phyloP scores from a whole-genome alignment of 2,113 vertebrate species.

The Halichoerus grypus region DNA sequence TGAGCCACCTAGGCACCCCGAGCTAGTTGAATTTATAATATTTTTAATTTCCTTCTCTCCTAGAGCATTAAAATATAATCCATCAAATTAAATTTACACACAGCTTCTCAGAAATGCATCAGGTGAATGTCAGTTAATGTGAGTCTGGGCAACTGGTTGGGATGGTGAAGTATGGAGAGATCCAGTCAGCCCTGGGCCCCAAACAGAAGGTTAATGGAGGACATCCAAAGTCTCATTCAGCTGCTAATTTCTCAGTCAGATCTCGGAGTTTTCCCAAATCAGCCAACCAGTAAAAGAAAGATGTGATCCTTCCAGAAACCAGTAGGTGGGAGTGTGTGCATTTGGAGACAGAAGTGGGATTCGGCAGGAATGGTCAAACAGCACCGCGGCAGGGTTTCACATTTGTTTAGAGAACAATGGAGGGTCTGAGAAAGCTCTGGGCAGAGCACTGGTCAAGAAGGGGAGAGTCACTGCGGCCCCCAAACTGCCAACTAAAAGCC shows the following conservation, averaged over 20 bases:
- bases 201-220: not conserved
- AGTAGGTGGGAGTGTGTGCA: constrained; percentile 41
- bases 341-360: not conserved
- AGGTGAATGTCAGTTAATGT: not conserved
- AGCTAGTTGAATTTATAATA: not conserved
- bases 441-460: not conserved
- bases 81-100: constrained; percentile 22
- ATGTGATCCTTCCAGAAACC: constrained; percentile 51
- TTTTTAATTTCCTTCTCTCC: constrained; percentile 57
- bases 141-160: constrained; percentile 14
- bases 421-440: not conserved
- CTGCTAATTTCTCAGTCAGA: not conserved
- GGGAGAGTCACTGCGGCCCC: not conserved
- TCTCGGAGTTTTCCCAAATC: not conserved
- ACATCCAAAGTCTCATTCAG: not conserved
- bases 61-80: constrained; percentile 41
- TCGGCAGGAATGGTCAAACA: no score
- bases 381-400: not conserved
- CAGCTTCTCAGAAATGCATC: constrained; percentile 22
- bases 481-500: not conserved
- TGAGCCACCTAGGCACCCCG: no score
- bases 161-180: not conserved
- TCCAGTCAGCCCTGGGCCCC: not conserved
- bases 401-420: not conserved
- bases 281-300: not conserved